Evolutionary conservation across 1,140 invertebrate species (phyloP), one percentile per base, ranked within the genome.

Genomic region (Oryctes rhinoceros): DNA sequence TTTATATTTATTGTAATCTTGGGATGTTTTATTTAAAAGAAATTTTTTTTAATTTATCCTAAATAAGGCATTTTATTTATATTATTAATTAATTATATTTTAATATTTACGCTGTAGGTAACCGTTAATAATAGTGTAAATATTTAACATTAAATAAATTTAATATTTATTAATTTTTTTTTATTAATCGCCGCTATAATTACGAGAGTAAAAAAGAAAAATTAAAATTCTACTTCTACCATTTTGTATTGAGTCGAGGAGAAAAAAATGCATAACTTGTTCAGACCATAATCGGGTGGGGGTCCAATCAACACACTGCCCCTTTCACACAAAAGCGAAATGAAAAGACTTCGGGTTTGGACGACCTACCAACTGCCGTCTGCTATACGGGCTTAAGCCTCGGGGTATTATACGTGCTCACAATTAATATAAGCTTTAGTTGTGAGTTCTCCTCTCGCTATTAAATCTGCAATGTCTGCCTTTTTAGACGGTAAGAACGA

Each of bases 281-380:
- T 13, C 53, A 20, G 20, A 62, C 53, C 9, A 20, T 18, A 20
- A 20, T 18, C 53, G 53, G 53, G 53, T 62, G 53, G 53, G 53
- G 53, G 53, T 62, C 53, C 53, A 62, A 62, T 62, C 53, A 62
- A 62, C 53, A 62, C 53, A 18, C 15, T 62, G 39, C 53, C 53
- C 53, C 20, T 62, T 62, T 62, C 53, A 62, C 9, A 62, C 53
- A 62, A 62, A 62, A 62, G 53, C 20, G 53, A 62, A 62, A 62
- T 62, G 53, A 62, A 62, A 62, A 62, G 53, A 13, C 20, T 18
- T 62, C 53, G 53, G 53, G 53, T n/a, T 62, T 7, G 20, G 53
- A 20, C 53, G 20, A 20, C 53, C 53, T 62, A 62, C 53, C 53
- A 62, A 62, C 53, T 62, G 53, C 53, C 13, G 15, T 62, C 53